A percentile compares a stretch with the other conserved stretches of the same genome.
Evolutionary conservation across 1,140 invertebrate species (phyloP).

Genomic region (Galleria mellonella): DNA sequence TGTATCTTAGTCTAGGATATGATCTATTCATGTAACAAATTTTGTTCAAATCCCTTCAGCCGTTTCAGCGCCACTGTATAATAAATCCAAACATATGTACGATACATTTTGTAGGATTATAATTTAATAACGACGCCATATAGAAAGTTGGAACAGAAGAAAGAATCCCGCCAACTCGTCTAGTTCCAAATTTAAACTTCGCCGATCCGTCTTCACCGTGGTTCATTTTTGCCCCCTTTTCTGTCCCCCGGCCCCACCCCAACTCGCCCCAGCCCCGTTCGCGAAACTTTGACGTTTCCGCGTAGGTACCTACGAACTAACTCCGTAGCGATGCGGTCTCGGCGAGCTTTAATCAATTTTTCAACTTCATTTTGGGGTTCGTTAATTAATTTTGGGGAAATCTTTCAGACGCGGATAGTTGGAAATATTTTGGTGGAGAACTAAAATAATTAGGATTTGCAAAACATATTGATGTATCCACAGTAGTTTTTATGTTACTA

Average conservation of each 20-base stretch:
- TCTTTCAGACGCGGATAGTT: constrained; percentile 7
- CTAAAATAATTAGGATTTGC: neutral
- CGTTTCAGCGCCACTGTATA: too few species aligned
- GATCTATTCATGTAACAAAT: too few species aligned
- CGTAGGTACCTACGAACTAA: constrained; percentile 41
- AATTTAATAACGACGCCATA: too few species aligned
- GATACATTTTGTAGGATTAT: too few species aligned
- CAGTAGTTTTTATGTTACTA: too few species aligned
- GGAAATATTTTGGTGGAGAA: neutral
- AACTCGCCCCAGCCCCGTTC: constrained; percentile 13
- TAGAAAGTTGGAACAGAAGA: neutral
- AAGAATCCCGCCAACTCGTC: constrained; percentile 6
- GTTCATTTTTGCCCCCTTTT: constrained; percentile 39
- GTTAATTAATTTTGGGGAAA: constrained; percentile 41
- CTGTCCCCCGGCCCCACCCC: constrained; percentile 3
- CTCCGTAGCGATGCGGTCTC: constrained; percentile 35
- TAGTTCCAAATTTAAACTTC: constrained; percentile 47
- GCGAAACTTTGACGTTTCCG: constrained; percentile 60
- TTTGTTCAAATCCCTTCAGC: too few species aligned
- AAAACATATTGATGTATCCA: neutral
- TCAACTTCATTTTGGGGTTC: constrained; percentile 53
- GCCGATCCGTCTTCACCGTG: constrained; percentile 51
- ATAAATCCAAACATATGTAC: too few species aligned
- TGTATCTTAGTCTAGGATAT: too few species aligned
- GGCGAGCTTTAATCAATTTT: constrained; percentile 65